A percentile compares a stretch with the other conserved stretches of the same genome.
Conservation (phyloP, 2,797 vertebrate genomes). For the Mus minutoides region DNA sequence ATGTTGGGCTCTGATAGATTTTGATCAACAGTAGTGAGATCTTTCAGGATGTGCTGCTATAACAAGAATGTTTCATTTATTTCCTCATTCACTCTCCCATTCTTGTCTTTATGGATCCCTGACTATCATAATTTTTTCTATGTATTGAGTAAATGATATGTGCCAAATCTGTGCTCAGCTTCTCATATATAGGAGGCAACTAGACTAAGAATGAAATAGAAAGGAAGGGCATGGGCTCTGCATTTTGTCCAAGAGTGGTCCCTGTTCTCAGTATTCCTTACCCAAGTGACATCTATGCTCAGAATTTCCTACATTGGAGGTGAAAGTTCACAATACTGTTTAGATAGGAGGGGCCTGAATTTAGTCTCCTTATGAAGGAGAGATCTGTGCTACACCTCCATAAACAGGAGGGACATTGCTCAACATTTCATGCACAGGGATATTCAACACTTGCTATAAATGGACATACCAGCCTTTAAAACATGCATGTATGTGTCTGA, state of each 20-base stretch:
- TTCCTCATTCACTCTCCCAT: neutral
- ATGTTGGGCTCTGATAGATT: neutral
- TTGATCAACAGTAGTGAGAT: neutral
- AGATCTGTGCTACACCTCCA: neutral
- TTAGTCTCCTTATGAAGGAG: neutral
- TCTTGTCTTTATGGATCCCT: neutral
- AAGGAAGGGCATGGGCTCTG: neutral
- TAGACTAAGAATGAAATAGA: neutral
- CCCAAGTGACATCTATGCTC: too few species aligned
- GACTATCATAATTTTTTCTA: neutral
- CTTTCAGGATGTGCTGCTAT: neutral
- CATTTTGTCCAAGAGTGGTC: too few species aligned
- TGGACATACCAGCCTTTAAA: neutral
- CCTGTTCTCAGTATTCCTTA: neutral
- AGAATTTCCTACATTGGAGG: neutral
- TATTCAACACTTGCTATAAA: neutral
- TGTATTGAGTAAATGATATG: neutral
- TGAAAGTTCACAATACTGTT: too few species aligned
- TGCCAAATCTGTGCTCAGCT: neutral
- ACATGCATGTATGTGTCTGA: too few species aligned
- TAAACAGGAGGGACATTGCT: neutral
- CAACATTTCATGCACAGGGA: neutral
- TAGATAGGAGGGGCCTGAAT: too few species aligned
- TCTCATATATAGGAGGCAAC: neutral
- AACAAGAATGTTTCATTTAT: neutral